Base-by-base conservation (phyloP, 2,888 invertebrate species). In the Ariolimax columbianus region DNA sequence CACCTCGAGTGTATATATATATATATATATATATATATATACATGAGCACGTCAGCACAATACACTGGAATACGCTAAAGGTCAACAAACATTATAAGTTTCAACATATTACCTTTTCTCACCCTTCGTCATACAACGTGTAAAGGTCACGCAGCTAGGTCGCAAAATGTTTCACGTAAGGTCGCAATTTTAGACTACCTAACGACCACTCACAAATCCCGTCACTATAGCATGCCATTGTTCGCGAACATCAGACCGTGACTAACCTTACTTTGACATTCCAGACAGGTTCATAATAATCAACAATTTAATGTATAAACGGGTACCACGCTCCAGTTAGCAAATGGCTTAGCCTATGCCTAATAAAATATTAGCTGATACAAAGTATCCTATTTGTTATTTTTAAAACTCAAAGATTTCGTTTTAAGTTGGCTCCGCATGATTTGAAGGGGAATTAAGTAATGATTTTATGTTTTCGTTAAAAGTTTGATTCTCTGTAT, bases 221-320 rank as follows among this genome's bases (percentile, higher is more conserved):
- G 3, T 17, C 55, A 19, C 55, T 55, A 30, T 4, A 72, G 23
- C 40, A 72, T 0, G 26, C 40, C 40, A 40, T 40, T 72, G 72
- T 72, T 40, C 72, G 17, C 40, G 72, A 72, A 72, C n/a, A n/a
- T n/a, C n/a, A n/a, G n/a, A n/a, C 72, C 72, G 19, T 72, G 40
- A 4, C 40, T 72, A 72, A 72, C 40, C 70, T 38, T 26, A 38
- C 40, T 38, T 38, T 30, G 40, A 72, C 72, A 72, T 72, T 72
- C 72, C 72, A 40, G 40, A 4, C n/a, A 3, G n/a, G n/a, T 63
- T 63, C 11, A 51, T 51, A 26, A 23, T 63, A 26, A 63, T 26
- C 63, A 23, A 30, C 63, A 30, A 55, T 55, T 23, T 55, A 55
- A 55, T 55, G 23, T 55, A 55, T 55, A 23, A 17, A 11, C 17